Conservation (phyloP, 2,113 vertebrate genomes). For the Neolamprologus cancellatus region DNA sequence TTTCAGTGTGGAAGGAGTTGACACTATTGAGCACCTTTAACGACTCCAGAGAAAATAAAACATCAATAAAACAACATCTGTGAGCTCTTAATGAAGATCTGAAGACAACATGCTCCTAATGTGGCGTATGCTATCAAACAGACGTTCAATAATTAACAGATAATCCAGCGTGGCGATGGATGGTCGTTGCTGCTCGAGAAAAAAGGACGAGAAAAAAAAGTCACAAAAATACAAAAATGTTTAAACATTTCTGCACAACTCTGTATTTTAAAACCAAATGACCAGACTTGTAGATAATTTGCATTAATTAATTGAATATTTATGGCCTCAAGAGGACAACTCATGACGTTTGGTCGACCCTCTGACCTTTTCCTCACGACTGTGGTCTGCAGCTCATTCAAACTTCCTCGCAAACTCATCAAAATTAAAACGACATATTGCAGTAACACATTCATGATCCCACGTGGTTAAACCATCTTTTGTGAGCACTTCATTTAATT, state of each 20-base stretch:
- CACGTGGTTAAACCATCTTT: background rate
- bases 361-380: background rate
- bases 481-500: background rate
- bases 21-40: background rate
- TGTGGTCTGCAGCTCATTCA: background rate
- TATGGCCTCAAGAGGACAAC: background rate
- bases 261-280: background rate
- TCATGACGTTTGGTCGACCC: background rate
- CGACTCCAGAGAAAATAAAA: background rate
- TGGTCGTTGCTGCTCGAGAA: rapidly evolving
- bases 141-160: background rate
- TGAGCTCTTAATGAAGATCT: background rate
- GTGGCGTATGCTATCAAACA: background rate
- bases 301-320: background rate
- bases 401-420: background rate
- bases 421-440: background rate
- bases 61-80: background rate
- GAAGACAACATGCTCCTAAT: background rate
- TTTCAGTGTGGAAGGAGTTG: background rate
- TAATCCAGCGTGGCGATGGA: background rate
- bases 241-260: background rate
- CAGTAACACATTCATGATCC: background rate
- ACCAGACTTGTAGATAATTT: background rate
- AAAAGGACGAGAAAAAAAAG: background rate
- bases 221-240: background rate